A percentile compares a stretch with the other conserved stretches of the same genome.
phyloP scores from a whole-genome alignment of 2,797 vertebrate genomes.

The Paguma larvata region DNA sequence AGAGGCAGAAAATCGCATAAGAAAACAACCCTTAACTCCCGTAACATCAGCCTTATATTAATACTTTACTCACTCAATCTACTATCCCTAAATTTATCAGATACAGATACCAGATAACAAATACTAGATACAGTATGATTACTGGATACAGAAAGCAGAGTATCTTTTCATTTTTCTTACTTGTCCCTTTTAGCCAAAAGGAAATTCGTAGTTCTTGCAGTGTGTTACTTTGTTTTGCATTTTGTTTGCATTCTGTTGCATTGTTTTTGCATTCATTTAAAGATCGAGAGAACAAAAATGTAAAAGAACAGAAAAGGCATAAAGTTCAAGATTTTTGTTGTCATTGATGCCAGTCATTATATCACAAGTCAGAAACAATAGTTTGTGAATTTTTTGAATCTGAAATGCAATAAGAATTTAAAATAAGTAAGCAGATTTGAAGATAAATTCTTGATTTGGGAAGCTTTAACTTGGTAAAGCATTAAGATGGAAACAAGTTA shows the following conservation, averaged over 20 bases:
- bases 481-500: slow-evolving; percentile 7
- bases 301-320: neutral
- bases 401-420: slow-evolving; percentile 30
- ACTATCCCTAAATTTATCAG: neutral
- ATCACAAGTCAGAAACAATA: neutral
- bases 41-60: neutral
- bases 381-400: neutral
- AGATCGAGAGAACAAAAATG: neutral
- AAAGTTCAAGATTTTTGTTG: neutral
- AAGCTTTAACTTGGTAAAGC: slow-evolving; percentile 18
- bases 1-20: slow-evolving; percentile 1
- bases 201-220: neutral
- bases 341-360: neutral
- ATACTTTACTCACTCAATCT: neutral
- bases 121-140: neutral
- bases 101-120: neutral
- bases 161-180: slow-evolving; percentile 31
- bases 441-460: slow-evolving; percentile 1
- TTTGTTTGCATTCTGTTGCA: neutral
- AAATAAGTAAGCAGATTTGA: slow-evolving; percentile 18
- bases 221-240: neutral
- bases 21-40: neutral
- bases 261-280: neutral
- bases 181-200: slow-evolving; percentile 25
- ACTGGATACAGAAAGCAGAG: slow-evolving; percentile 16